These are phyloP conservation scores for Dasyurus viverrinus DNA, from an alignment of 2,113 vertebrate species.

Conservation along the genomic window DNA sequence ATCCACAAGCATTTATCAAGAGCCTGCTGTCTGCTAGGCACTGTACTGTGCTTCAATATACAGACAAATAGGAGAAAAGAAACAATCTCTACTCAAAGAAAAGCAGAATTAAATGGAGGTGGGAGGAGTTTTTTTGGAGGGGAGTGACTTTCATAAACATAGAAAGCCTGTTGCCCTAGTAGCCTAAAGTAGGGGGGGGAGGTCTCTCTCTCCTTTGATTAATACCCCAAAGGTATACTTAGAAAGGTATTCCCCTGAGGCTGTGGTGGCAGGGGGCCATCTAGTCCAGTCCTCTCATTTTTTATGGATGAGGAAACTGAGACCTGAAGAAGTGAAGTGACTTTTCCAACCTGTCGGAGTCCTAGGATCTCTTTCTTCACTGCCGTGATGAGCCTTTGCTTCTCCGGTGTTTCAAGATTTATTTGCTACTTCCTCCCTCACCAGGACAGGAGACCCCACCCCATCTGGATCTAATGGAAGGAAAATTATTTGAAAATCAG, in stretches of 20 bases:
- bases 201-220: neutral
- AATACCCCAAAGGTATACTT: neutral
- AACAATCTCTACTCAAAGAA: neutral
- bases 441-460: neutral
- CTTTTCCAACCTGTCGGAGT: neutral
- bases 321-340: neutral
- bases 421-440: neutral
- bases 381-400: neutral
- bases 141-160: neutral
- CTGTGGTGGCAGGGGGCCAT: neutral
- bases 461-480: neutral
- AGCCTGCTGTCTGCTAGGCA: neutral
- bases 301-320: neutral
- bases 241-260: neutral
- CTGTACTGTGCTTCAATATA: neutral
- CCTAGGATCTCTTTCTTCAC: neutral
- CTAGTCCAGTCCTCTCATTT: neutral
- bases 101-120: neutral
- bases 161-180: neutral
- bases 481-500: neutral
- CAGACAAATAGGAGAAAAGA: neutral
- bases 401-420: neutral
- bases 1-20: neutral
- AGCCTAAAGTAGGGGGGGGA: neutral
- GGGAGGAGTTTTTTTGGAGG: rapidly evolving